Conservation (phyloP, 2,113 vertebrate genomes). For the Ciconia stormi region DNA sequence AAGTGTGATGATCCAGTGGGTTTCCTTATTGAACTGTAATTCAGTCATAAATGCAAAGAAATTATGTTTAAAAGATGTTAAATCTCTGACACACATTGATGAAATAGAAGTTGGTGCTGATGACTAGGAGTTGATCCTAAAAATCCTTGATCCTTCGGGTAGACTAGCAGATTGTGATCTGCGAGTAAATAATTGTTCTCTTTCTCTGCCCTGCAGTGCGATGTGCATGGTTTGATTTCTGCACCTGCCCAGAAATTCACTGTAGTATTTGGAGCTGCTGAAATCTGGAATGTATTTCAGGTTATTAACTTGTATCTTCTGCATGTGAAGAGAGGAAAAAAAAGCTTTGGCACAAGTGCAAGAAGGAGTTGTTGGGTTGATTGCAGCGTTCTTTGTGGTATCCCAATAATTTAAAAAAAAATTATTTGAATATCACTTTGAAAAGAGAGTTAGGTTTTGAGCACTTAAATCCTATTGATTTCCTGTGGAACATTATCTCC, state of each 20-base stretch:
- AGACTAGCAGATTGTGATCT: not conserved
- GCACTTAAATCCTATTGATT: not conserved
- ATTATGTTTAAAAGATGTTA: constrained; percentile 5
- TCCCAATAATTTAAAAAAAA: not conserved
- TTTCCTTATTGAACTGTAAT: constrained; percentile 20
- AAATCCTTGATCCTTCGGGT: not conserved
- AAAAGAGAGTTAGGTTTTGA: not conserved
- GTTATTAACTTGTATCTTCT: not conserved
- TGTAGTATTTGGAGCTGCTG: not conserved
- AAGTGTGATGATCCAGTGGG: not conserved
- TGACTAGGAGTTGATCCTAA: not conserved
- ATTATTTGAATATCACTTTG: not conserved
- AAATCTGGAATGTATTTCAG: not conserved
- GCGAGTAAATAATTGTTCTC: not conserved
- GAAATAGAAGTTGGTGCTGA: not conserved
- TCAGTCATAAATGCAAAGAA: constrained; percentile 48
- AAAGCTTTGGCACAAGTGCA: not conserved
- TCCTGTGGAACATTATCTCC: not conserved
- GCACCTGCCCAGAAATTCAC: not conserved
- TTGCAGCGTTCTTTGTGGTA: not conserved
- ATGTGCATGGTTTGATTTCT: not conserved
- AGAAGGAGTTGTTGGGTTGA: not conserved
- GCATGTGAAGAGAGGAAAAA: not conserved
- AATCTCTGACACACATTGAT: not conserved
- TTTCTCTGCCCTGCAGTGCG: not conserved